Evolutionary conservation across 2,888 invertebrate species (phyloP).

Genomic region (Torymus tubicola): DNA sequence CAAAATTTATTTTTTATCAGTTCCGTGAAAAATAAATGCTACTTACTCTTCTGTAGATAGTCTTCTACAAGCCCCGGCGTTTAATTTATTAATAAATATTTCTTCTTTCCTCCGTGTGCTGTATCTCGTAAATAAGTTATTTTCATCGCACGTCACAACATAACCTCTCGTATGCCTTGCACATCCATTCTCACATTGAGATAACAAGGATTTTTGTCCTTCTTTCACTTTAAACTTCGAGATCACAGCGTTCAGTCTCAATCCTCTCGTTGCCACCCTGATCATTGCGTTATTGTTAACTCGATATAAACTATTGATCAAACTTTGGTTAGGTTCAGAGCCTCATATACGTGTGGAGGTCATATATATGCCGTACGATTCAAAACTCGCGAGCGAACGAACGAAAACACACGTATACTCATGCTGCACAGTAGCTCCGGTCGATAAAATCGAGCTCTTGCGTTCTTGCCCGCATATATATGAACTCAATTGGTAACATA

Average conservation of each 20-base stretch:
- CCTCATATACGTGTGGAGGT: no score
- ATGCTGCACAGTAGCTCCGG: not conserved
- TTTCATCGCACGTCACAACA: constrained; percentile 27
- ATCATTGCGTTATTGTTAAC: constrained; percentile 51
- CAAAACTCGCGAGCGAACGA: no score
- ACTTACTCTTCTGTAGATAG: constrained; percentile 53
- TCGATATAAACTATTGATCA: constrained; percentile 58
- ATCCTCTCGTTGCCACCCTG: constrained; percentile 28
- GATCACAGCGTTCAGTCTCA: not conserved
- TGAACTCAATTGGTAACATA: constrained; percentile 22
- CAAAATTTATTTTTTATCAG: not conserved
- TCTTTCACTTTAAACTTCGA: not conserved
- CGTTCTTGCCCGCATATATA: not conserved
- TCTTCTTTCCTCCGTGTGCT: not conserved
- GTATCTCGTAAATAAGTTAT: constrained; percentile 13
- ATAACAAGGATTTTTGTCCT: not conserved
- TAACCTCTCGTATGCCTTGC: constrained; percentile 45
- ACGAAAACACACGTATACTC: no score
- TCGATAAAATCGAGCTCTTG: constrained; percentile 38
- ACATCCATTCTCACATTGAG: constrained; percentile 6
- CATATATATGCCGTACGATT: no score
- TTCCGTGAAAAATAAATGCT: constrained; percentile 13
- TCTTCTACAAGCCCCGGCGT: not conserved
- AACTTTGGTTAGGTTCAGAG: constrained; percentile 24
- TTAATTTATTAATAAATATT: not conserved